Evolutionary conservation across 1,140 invertebrate species (phyloP).

Genomic region (Drosophila nikananu): DNA sequence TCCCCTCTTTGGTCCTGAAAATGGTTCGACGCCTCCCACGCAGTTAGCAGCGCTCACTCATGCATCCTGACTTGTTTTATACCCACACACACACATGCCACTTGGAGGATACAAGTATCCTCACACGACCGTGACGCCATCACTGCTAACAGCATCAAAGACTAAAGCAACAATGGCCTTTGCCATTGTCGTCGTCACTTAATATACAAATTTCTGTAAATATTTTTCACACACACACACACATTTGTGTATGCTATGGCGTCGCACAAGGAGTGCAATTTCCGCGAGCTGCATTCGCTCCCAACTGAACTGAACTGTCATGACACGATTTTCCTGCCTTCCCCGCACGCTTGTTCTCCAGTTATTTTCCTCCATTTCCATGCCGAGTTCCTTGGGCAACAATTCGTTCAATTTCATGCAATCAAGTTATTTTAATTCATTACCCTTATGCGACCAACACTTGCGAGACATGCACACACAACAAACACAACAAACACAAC

Average conservation of each 20-base stretch:
- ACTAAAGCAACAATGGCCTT: conserved; percentile 46
- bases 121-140: conserved; percentile 45
- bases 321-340: conserved; percentile 21
- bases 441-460: conserved; percentile 82
- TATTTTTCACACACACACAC: conserved; percentile 66
- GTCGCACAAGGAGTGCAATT: conserved; percentile 46
- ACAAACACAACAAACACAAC: conserved; percentile 34
- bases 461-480: conserved; percentile 70
- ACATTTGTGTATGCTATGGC: not conserved
- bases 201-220: conserved; percentile 83
- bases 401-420: conserved; percentile 83
- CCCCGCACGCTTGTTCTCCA: not conserved
- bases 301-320: conserved; percentile 28
- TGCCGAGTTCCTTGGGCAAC: conserved; percentile 57
- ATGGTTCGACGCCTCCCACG: conserved; percentile 30
- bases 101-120: conserved; percentile 20
- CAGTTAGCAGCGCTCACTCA: conserved; percentile 69
- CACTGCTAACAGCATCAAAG: conserved; percentile 62
- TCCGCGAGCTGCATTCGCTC: conserved; percentile 35
- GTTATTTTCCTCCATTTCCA: conserved; percentile 41
- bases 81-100: conserved; percentile 11
- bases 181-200: conserved; percentile 72
- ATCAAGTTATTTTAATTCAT: conserved; percentile 84
- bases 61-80: conserved; percentile 71
- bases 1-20: conserved; percentile 18